These are phyloP conservation scores for Urocitellus parryii DNA, from an alignment of 2,113 vertebrate genomes.

Conservation along the genomic window DNA sequence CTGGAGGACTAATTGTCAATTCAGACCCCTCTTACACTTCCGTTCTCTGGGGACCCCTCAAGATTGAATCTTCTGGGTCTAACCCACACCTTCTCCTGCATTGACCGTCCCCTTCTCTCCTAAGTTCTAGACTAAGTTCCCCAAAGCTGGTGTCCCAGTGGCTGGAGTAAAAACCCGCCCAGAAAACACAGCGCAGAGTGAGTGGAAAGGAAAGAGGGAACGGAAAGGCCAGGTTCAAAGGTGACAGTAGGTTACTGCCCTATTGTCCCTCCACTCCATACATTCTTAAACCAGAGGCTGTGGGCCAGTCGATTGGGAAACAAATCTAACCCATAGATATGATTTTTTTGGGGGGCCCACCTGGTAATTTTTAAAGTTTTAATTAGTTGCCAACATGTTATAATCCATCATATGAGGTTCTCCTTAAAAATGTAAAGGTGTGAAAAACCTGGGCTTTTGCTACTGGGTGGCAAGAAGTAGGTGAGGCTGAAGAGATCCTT, in stretches of 20 bases:
- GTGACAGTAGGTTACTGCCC: not conserved
- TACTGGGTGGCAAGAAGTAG: not conserved
- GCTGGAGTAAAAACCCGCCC: not conserved
- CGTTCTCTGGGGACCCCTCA: not conserved
- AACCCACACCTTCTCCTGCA: not conserved
- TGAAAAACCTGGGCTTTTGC: not conserved
- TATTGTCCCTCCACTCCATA: not conserved
- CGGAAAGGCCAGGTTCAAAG: not conserved
- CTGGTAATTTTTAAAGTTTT: not conserved
- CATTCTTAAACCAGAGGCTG: not conserved
- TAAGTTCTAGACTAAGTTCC: not conserved
- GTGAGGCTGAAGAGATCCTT: not conserved
- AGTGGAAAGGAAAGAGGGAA: too few species aligned
- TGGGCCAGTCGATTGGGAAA: not conserved
- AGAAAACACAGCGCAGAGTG: not conserved
- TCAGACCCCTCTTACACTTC: not conserved
- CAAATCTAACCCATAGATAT: not conserved
- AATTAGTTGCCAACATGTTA: not conserved
- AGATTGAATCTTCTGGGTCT: not conserved
- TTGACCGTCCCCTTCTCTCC: not conserved
- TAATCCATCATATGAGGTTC: not conserved
- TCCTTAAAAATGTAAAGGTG: not conserved
- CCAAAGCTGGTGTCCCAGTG: not conserved
- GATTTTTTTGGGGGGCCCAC: not conserved
- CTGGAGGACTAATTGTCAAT: too few species aligned